phyloP scores from a whole-genome alignment of 2,113 vertebrate genomes.

The Oreochromis niloticus region DNA sequence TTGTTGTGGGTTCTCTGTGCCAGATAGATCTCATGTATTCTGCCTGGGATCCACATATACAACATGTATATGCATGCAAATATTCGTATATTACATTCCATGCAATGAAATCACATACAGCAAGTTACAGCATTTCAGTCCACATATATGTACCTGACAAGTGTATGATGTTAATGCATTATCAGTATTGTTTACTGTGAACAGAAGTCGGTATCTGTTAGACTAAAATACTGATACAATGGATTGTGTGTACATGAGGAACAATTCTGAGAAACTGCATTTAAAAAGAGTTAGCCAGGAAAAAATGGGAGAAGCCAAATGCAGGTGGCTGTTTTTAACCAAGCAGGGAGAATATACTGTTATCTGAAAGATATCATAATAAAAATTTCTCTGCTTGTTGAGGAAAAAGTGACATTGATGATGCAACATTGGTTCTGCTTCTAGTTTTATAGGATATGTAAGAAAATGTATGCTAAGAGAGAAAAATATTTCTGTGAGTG shows the following conservation, averaged over 20 bases:
- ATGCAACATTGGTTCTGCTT: background rate
- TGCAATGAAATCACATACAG: background rate
- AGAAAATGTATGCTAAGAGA: background rate
- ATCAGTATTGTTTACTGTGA: background rate
- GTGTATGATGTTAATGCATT: background rate
- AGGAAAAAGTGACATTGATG: background rate
- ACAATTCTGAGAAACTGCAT: background rate
- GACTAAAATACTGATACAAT: background rate
- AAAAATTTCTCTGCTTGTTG: background rate
- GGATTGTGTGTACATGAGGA: background rate
- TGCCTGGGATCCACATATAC: background rate
- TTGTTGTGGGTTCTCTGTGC: background rate
- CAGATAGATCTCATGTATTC: fast-evolving
- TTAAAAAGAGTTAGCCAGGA: background rate
- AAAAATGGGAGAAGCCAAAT: background rate
- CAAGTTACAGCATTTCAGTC: background rate
- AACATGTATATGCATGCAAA: background rate
- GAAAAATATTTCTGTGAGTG: background rate
- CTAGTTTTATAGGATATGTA: background rate
- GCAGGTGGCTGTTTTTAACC: background rate
- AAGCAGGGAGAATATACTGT: background rate
- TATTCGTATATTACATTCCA: background rate
- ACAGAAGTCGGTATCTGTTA: background rate
- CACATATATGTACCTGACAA: background rate
- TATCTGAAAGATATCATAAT: background rate